phyloP scores from a whole-genome alignment of 37 sponge, comb jelly and placozoan species.

The Lycopodina hypogea region DNA sequence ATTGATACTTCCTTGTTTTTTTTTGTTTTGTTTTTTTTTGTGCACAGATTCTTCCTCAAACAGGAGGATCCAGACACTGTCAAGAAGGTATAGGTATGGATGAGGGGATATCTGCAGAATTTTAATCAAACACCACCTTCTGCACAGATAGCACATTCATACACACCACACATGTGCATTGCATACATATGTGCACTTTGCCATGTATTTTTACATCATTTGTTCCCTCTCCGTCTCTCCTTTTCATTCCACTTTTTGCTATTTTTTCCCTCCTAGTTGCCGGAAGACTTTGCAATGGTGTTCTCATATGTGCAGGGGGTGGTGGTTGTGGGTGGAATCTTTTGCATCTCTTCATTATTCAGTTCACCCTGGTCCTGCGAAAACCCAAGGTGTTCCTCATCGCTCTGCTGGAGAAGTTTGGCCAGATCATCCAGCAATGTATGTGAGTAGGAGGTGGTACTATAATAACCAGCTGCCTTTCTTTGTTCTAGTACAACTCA shows the following conservation, averaged over 20 bases:
- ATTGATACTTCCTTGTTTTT: not conserved
- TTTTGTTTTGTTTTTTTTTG: not conserved
- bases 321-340: conserved; percentile 94
- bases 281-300: conserved; percentile 90
- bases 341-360: conserved; percentile 86
- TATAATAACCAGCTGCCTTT: too few relatives aligned
- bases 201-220: not conserved
- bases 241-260: not conserved
- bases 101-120: too few relatives aligned
- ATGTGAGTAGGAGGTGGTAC: too few relatives aligned
- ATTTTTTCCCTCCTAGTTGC: conserved; percentile 53
- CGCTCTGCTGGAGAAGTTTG: conserved; percentile 84
- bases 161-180: not conserved
- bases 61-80: conserved; percentile 71
- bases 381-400: conserved; percentile 95
- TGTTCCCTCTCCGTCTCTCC: not conserved
- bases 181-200: too few relatives aligned
- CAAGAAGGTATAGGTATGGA: conserved; percentile 79
- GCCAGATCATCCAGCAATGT: conserved; percentile 65
- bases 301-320: conserved; percentile 95
- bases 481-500: too few relatives aligned
- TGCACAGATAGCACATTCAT: too few relatives aligned
- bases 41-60: conserved; percentile 44
- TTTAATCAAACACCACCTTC: too few relatives aligned
- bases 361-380: conserved; percentile 92